Percentiles rank a stretch among this genome's conserved stretches.
phyloP scores from a whole-genome alignment of 2,113 vertebrate genomes.

The Apodemus sylvaticus region DNA sequence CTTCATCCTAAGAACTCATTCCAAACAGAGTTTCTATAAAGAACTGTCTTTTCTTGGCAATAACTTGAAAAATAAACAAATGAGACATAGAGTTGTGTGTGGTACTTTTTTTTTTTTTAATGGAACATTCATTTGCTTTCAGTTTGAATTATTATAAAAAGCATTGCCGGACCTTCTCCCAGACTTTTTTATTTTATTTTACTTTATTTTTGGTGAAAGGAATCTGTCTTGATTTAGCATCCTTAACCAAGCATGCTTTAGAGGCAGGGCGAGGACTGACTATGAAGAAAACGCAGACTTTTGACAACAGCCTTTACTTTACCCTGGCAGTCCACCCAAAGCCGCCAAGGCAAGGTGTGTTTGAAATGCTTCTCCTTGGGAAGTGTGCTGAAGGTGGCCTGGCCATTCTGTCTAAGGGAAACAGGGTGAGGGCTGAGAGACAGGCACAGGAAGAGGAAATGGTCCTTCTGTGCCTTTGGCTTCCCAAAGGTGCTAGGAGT shows the following conservation, averaged over 20 bases:
- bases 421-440: slow-evolving; percentile 64
- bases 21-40: slow-evolving; percentile 22
- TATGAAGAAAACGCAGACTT: slow-evolving; percentile 56
- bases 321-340: slow-evolving; percentile 15
- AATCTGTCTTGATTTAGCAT: slow-evolving; percentile 60
- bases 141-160: slow-evolving; percentile 69
- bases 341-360: slow-evolving; percentile 42
- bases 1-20: background rate
- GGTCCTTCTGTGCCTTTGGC: background rate
- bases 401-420: slow-evolving; percentile 59
- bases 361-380: slow-evolving; percentile 65
- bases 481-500: slow-evolving; percentile 21
- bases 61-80: slow-evolving; percentile 61
- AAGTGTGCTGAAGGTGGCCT: slow-evolving; percentile 30
- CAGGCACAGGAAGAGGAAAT: slow-evolving; percentile 66
- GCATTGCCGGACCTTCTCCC: slow-evolving; percentile 50
- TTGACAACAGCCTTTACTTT: slow-evolving; percentile 50
- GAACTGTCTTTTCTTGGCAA: slow-evolving; percentile 38
- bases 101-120: slow-evolving; percentile 19
- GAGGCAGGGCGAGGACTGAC: slow-evolving; percentile 54
- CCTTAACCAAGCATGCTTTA: slow-evolving; percentile 71
- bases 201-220: slow-evolving; percentile 10
- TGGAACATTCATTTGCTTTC: slow-evolving; percentile 55
- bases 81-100: slow-evolving; percentile 27
- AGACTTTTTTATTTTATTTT: slow-evolving; percentile 22